These are phyloP conservation scores for Cheilosia vernalis DNA, from an alignment of 2,888 invertebrate species.

Conservation along the genomic window DNA sequence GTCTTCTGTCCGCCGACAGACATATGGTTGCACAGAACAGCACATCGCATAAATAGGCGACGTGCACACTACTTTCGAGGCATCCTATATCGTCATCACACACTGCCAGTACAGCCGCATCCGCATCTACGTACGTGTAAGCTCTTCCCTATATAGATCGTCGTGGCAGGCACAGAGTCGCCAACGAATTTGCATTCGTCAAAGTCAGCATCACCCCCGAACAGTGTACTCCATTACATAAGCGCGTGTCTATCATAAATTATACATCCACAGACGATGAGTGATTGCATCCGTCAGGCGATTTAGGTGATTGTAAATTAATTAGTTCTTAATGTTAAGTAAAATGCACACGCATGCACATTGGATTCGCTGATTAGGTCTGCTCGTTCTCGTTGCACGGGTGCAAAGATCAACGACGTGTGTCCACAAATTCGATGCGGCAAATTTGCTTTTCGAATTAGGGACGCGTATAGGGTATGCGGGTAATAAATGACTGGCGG, in stretches of 20 bases:
- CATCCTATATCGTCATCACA: conserved; percentile 30
- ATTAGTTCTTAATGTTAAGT: conserved; percentile 64
- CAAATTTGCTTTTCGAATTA: conserved; percentile 43
- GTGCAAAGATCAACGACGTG: conserved; percentile 62
- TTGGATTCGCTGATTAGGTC: conserved; percentile 61
- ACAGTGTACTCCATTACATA: conserved; percentile 51
- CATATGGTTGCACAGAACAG: conserved; percentile 63
- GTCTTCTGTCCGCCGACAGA: conserved; percentile 67
- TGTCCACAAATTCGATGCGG: conserved; percentile 40
- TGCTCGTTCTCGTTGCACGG: conserved; percentile 45
- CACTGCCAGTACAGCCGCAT: conserved; percentile 3
- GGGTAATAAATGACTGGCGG: conserved; percentile 14
- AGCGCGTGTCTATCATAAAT: conserved; percentile 65
- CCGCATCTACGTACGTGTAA: conserved; percentile 7
- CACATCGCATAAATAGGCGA: conserved; percentile 31
- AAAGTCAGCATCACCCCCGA: conserved; percentile 55
- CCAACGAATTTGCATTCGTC: conserved; percentile 70
- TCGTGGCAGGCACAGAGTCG: conserved; percentile 41
- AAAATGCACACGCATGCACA: conserved; percentile 42
- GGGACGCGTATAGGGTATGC: neutral
- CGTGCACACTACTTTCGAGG: conserved; percentile 48
- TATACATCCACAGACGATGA: conserved; percentile 71
- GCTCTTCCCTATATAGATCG: conserved; percentile 3
- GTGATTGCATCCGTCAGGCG: conserved; percentile 74
- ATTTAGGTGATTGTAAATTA: conserved; percentile 74